Percentiles rank a stretch among this genome's conserved stretches.
These are phyloP conservation scores for Philhelius pedissequus DNA, from an alignment of 2,888 invertebrate species.

Conservation along the genomic window DNA sequence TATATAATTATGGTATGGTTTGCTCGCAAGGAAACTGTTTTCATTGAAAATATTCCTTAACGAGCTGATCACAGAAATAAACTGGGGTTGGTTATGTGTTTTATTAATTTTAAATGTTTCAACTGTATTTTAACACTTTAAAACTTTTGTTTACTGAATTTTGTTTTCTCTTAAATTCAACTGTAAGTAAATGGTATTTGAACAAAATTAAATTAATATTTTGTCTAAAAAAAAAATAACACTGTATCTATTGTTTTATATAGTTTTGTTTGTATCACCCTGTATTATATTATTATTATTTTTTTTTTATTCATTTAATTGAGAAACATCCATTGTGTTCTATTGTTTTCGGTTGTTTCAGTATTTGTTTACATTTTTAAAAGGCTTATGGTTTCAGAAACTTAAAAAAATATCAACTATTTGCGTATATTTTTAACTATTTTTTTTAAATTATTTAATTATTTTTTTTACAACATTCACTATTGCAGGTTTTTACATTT, in stretches of 20 bases:
- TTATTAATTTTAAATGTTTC: slow-evolving; percentile 29
- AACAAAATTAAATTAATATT: slow-evolving; percentile 69
- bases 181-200: slow-evolving; percentile 69
- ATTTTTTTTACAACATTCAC: slow-evolving; percentile 62
- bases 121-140: slow-evolving; percentile 47
- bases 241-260: slow-evolving; percentile 59
- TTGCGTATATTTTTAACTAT: slow-evolving; percentile 68
- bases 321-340: slow-evolving; percentile 53
- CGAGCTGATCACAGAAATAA: slow-evolving; percentile 75
- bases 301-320: slow-evolving; percentile 7
- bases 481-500: slow-evolving; percentile 43
- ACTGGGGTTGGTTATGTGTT: slow-evolving; percentile 71
- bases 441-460: slow-evolving; percentile 58
- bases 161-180: slow-evolving; percentile 51
- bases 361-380: slow-evolving; percentile 37
- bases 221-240: slow-evolving; percentile 60
- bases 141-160: slow-evolving; percentile 33
- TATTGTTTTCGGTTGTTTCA: slow-evolving; percentile 59
- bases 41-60: slow-evolving; percentile 40
- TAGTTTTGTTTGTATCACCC: slow-evolving; percentile 69
- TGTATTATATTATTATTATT: slow-evolving; percentile 68
- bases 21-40: slow-evolving; percentile 54
- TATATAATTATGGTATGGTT: slow-evolving; percentile 67
- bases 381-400: slow-evolving; percentile 66
- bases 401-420: slow-evolving; percentile 69